Conservation (phyloP, 1,140 invertebrate genomes). For the Triops cancriformis region DNA sequence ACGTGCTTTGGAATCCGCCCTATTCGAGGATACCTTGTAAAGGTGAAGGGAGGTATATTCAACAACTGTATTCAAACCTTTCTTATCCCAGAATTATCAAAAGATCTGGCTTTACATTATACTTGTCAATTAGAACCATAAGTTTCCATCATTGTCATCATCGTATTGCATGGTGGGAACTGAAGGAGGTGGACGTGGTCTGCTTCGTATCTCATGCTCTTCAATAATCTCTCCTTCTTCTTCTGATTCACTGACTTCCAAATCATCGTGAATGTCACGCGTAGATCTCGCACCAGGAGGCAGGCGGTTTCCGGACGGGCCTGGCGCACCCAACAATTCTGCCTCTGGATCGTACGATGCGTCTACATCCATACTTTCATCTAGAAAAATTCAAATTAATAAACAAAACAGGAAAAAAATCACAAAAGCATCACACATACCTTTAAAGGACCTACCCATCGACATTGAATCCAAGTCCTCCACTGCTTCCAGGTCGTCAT, state of each 20-base stretch:
- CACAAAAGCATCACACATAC: slow-evolving; percentile 26
- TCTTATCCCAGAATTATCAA: no score
- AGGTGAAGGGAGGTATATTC: no score
- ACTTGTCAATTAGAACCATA: slow-evolving; percentile 44
- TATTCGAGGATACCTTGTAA: no score
- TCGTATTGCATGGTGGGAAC: slow-evolving; percentile 35
- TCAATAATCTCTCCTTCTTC: slow-evolving; percentile 47
- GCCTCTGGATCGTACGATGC: slow-evolving; percentile 66
- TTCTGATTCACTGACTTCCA: slow-evolving; percentile 71
- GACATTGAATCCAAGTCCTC: slow-evolving; percentile 29
- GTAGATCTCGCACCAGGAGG: slow-evolving; percentile 41
- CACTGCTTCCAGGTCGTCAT: slow-evolving; percentile 35
- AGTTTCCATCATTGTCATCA: slow-evolving; percentile 43
- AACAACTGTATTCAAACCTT: no score
- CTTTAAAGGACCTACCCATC: slow-evolving; percentile 31
- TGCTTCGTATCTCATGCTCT: slow-evolving; percentile 33
- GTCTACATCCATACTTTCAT: slow-evolving; percentile 70
- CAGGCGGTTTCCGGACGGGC: slow-evolving; percentile 37
- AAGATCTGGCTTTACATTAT: no score
- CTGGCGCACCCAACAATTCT: slow-evolving; percentile 31
- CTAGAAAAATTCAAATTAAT: no score
- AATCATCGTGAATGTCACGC: slow-evolving; percentile 57
- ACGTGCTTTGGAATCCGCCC: no score
- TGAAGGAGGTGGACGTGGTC: slow-evolving; percentile 31
- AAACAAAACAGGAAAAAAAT: no score